Evolutionary conservation across 2,888 invertebrate genomes (phyloP), one percentile per base, ranked within the genome.

Genomic region (Papilio gigon): DNA sequence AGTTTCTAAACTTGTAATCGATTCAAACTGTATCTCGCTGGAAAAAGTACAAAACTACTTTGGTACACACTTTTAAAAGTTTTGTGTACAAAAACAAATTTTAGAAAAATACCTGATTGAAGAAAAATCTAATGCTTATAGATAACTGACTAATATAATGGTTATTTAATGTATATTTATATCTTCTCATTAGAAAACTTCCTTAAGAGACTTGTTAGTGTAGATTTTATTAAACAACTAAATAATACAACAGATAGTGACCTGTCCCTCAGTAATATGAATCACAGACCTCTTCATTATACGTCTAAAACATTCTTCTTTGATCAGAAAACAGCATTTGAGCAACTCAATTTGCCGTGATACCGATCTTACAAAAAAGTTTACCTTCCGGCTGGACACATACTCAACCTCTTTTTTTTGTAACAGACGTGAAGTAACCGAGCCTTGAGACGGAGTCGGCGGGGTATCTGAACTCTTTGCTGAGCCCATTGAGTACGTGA

Each of bases 401-500:
- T 40, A 61, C 25, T 66, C 35, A 59, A 66, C 30, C 63, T 44
- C 27, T 50, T 40, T 66, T 68, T 68, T 50, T 61, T 70, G 62
- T 71, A 68, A 67, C 67, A 70, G 68, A 70, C 61, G 66, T 68
- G 61, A n/a, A 72, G 65, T 65, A 37, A 56, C 58, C 30, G 33
- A 63, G 47, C 30, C 56, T 70, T 62, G 65, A 71, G 70, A 70
- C 71, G 53, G 61, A 33, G 40, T 33, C 22, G 40, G 60, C 65
- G 62, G 71, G 74, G 72, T 88, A 75, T 74, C 69, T 69, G 78
- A 80, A 81, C 82, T 84, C 87, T 88, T 87, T 87, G 78, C 87
- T 73, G 77, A 78, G 80, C 80, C 86, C 88, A 91, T 91, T 90
- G 88, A 90, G 84, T 80, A 76, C 78, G 84, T 74, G 85, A 87